Base-by-base conservation (phyloP, 2,113 vertebrate genomes). In the Clupea harengus region DNA sequence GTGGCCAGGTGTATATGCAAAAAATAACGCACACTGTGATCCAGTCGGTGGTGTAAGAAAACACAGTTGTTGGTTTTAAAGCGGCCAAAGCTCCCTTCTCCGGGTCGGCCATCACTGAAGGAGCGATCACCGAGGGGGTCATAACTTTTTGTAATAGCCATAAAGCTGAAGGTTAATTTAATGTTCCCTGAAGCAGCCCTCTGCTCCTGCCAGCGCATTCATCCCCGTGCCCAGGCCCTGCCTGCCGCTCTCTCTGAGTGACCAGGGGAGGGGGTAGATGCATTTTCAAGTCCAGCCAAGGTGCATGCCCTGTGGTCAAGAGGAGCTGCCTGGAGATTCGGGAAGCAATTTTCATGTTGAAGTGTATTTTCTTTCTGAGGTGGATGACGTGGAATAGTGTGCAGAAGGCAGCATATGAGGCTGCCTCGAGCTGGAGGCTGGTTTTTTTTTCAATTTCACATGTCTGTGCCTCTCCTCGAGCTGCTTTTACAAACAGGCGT, bases 101-200 rank as follows among this genome's bases (percentile, higher is more conserved):
- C 28, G 28, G 72, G 28, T 78, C 32, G 0, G 72, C 72, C 72
- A 44, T 78, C 72, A 78, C 10, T 1, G 13, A 15, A 15, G 72
- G 72, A 28, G 28, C 39, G 28, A 28, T 78, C 72, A 57, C 20
- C 45, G 28, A 11, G 80, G 83, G 78, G 67, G 52, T 50, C 28
- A 84, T 81, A 25, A 67, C 11, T 22, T 60, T 44, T 45, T 45
- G 25, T 52, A 18, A 64, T 45, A 49, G 25, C 50, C n/a, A 46
- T 52, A 54, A 54, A 32, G 20, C 67, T 83, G 67, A 84, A 84
- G 86, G 82, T 87, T 83, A 87, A 84, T 52, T 52, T 72, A 83
- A 49, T 13, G 64, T 83, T 75, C 44, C 45, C 32, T 20, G 28
- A 6, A 60, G 39, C 46, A 47, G 18, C 75, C n/a, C 28, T 84